These are phyloP conservation scores for Drosophila azteca DNA, from an alignment of 1,140 invertebrate genomes.

Conservation along the genomic window DNA sequence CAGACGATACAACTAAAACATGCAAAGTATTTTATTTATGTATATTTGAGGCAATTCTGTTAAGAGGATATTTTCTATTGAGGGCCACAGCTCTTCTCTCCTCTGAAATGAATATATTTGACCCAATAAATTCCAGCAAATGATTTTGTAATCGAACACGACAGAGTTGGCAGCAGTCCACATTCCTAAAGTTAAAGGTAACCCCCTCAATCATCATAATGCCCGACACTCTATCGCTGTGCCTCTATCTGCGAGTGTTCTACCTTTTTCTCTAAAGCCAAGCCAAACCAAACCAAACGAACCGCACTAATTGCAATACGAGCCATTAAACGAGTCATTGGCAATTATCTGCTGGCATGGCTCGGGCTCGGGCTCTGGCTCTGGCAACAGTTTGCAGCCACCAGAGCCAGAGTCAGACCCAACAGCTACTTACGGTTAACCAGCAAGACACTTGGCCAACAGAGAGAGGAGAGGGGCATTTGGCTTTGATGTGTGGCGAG, in stretches of 20 bases:
- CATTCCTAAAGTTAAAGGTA: slow-evolving; percentile 16
- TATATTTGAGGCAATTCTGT: too few species aligned
- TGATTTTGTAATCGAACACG: slow-evolving; percentile 2
- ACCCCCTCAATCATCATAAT: slow-evolving; percentile 23
- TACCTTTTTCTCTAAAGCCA: slow-evolving; percentile 22
- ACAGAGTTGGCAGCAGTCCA: slow-evolving; percentile 12
- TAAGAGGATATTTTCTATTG: too few species aligned
- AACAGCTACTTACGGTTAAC: slow-evolving; percentile 76
- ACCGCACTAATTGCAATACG: slow-evolving; percentile 77
- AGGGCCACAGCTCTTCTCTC: too few species aligned
- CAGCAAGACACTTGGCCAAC: slow-evolving; percentile 70
- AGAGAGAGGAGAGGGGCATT: not conserved
- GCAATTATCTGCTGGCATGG: slow-evolving; percentile 51
- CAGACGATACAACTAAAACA: too few species aligned
- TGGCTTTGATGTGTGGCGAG: slow-evolving; percentile 64
- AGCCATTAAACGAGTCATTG: slow-evolving; percentile 71
- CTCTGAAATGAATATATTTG: not conserved
- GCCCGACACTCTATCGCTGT: slow-evolving; percentile 19
- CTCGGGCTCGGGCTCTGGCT: not conserved
- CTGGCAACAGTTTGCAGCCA: slow-evolving; percentile 49
- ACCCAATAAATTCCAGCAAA: slow-evolving; percentile 20
- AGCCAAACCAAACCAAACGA: slow-evolving; percentile 23
- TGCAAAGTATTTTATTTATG: too few species aligned
- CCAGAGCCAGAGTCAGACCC: slow-evolving; percentile 1
- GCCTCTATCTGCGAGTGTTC: slow-evolving; percentile 13